Percentiles rank a stretch among this genome's conserved stretches.
Conservation (phyloP, 1,140 invertebrate species). For the Hyposmocoma kahamanoa region DNA sequence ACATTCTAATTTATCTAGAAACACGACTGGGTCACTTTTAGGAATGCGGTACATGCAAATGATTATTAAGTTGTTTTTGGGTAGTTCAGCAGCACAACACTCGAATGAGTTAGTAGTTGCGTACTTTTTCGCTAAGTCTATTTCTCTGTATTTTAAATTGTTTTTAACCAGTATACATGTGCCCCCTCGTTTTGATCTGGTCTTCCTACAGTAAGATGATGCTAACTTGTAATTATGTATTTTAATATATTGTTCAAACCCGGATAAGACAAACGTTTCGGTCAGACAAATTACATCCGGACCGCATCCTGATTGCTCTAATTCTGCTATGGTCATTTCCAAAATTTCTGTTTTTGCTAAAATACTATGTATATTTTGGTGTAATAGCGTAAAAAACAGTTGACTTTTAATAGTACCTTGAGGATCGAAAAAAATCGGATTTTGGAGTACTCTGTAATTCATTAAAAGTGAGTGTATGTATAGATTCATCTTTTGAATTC, state of each 20-base stretch:
- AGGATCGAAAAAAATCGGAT: not conserved
- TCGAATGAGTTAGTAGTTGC: not conserved
- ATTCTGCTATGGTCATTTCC: conserved; percentile 1
- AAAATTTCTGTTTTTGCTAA: not conserved
- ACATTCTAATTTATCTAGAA: not conserved
- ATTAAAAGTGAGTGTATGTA: not conserved
- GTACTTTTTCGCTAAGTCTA: not conserved
- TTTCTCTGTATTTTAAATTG: not conserved
- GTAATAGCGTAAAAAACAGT: not conserved
- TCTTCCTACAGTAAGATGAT: not conserved
- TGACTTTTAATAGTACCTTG: not conserved
- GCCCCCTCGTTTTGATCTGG: not conserved
- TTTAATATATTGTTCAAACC: not conserved
- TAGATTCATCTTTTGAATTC: not conserved
- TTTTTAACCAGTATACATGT: not conserved
- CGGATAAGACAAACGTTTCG: not conserved
- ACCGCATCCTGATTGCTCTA: not conserved
- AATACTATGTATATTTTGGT: conserved; percentile 1
- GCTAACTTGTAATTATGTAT: not conserved
- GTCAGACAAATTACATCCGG: conserved; percentile 4
- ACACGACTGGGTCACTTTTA: not conserved
- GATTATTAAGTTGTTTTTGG: not conserved
- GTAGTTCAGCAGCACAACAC: not conserved
- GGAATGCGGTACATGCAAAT: conserved; percentile 5
- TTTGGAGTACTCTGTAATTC: not conserved